Evolutionary conservation across 2,888 invertebrate species (phyloP), one percentile per base, ranked within the genome.

Genomic region (Sinodicranocentrus sp.): DNA sequence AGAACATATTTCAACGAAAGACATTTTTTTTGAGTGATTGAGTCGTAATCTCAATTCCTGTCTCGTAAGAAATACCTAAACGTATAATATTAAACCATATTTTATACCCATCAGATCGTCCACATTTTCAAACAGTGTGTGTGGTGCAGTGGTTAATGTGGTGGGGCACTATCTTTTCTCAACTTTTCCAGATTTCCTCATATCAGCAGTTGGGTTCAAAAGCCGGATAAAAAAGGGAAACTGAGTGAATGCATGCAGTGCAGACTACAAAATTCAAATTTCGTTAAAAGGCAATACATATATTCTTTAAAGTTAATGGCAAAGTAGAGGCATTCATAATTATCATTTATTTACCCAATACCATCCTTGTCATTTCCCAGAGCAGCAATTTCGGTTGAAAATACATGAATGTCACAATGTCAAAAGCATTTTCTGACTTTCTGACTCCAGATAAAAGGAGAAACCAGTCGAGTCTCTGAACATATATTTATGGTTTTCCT

Each of bases 181-280:
- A 44, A 59, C 68, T 33, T 77, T 77, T 77, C 68, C 76, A 76
- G 43, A 67, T 54, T 57, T 57, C 77, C 48, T 77, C 39, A 33
- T 33, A 33, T 33, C 33, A 10, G 33, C 33, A 33, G 33, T 5
- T 72, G 65, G 54, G 80, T 80, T 80, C 72, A 80, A 80, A 72
- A 80, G 72, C 79, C 72, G 79, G 72, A 71, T 71, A 48, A 59
- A 44, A 26, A 1, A 15, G 21, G 44, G 54, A 33, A 39, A 19
- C 59, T 1, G 26, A 59, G 23, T 25, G 52, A n/a, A n/a, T n/a
- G n/a, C n/a, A n/a, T n/a, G n/a, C n/a, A n/a, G n/a, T 33, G 10
- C 13, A 57, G 17, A 57, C 57, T 23, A 57, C 23, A 57, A 57
- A 57, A 48, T 48, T 48, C 48, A 48, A 17, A 48, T 57, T 57